Percentiles rank a stretch among this genome's conserved stretches.
These are phyloP conservation scores for Tangara arthus DNA, from an alignment of 2,797 vertebrate species.

Conservation along the genomic window DNA sequence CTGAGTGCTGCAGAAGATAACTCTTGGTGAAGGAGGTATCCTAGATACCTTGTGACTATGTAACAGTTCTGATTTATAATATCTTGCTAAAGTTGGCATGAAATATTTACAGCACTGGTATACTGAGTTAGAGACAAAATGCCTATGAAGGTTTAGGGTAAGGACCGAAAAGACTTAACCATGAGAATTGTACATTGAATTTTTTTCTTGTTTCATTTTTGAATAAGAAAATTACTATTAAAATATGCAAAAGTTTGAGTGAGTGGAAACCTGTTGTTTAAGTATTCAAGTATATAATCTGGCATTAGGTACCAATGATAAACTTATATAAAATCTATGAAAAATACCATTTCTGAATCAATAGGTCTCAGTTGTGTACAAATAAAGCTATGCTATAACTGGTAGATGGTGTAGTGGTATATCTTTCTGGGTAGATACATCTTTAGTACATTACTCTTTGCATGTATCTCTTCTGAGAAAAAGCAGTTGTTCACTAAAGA, in stretches of 20 bases:
- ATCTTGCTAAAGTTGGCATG: neutral
- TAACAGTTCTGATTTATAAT: neutral
- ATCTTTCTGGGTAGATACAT: neutral
- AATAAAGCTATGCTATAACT: neutral
- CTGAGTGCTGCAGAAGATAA: neutral
- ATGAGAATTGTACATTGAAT: neutral
- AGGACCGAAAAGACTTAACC: neutral
- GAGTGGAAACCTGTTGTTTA: neutral
- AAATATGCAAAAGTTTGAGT: neutral
- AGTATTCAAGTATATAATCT: neutral
- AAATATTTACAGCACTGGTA: neutral
- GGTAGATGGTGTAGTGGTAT: neutral
- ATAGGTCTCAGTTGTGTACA: neutral
- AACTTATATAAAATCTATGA: neutral
- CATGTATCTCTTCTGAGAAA: slow-evolving; percentile 31
- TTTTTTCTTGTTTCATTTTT: neutral
- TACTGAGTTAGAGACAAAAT: neutral
- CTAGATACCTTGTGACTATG: neutral
- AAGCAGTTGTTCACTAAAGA: slow-evolving; percentile 44
- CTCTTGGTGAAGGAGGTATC: neutral
- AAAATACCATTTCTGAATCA: neutral
- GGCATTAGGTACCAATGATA: neutral
- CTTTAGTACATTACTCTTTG: slow-evolving; percentile 55
- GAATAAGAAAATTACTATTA: neutral
- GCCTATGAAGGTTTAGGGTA: neutral